Evolutionary conservation across 2,888 invertebrate species (phyloP).

Genomic region (Ormyrus nitidulus): DNA sequence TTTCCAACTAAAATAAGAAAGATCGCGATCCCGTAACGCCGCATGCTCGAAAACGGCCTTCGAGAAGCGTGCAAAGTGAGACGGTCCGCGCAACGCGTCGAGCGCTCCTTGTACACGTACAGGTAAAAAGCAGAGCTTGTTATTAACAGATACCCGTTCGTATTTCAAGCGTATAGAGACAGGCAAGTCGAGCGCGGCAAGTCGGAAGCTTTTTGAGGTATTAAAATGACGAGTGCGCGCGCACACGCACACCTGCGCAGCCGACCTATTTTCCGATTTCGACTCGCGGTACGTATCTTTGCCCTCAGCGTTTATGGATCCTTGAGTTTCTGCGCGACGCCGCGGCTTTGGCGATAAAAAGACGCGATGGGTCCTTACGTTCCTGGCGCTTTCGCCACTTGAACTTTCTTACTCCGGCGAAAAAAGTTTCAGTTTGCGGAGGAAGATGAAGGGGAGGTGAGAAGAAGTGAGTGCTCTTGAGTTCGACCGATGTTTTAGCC

Average conservation of each 20-base stretch:
- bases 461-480: too few species aligned
- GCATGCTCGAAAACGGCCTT: neutral
- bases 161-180: neutral
- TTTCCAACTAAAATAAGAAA: too few species aligned
- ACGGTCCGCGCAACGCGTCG: neutral
- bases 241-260: too few species aligned
- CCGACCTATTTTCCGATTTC: slow-evolving; percentile 26
- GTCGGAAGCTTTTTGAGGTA: slow-evolving; percentile 29
- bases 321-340: neutral
- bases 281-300: slow-evolving; percentile 12
- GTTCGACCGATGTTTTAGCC: too few species aligned
- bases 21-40: too few species aligned
- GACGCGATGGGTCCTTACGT: too few species aligned
- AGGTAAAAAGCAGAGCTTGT: neutral
- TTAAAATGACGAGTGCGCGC: neutral
- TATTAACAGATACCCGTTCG: neutral
- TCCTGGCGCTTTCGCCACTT: too few species aligned
- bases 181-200: neutral
- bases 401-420: too few species aligned
- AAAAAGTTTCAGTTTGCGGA: too few species aligned
- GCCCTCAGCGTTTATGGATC: slow-evolving; percentile 15
- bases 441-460: too few species aligned
- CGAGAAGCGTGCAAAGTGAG: neutral
- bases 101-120: too few species aligned
- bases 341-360: neutral